Evolutionary conservation across 1,140 invertebrate genomes (phyloP), one percentile per base, ranked within the genome.

Genomic region (Ips nitidus): DNA sequence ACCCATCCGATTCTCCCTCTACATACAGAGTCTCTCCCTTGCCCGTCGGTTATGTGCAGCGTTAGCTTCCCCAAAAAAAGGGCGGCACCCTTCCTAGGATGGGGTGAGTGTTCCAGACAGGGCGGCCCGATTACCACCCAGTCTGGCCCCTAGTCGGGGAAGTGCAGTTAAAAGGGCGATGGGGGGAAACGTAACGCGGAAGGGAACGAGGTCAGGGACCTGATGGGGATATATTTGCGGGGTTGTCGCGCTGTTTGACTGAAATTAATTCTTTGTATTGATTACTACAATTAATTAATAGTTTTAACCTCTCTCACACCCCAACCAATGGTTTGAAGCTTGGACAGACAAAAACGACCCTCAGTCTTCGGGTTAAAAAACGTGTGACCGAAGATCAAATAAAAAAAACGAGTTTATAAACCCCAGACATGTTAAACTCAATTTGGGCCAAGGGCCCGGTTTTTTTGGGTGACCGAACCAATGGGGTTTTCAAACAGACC

Each of bases 191-290:
- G 43, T 22, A 64, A 64, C 62, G 50, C 62, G 47, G 62, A 64
- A 64, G 62, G 62, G 62, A 64, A 64, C 62, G 62, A 64, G 62
- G 62, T 64, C 62, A 64, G 62, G 62, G 62, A 64, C 62, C 62
- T 64, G 62, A 47, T 4, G n/a, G 22, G 22, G 22, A 22, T 22
- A 22, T 22, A 22, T 22, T 22, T 22, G 22, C 22, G 22, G 22
- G 40, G 40, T 41, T 59, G 40, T 59, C 40, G 39, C 45, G 5
- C n/a, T 47, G 45, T 47, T 6, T 47, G 45, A 47, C 45, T 5
- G 45, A n/a, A 47, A 47, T 47, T 47, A 22, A 22, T 22, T 22
- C 22, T 22, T 22, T 22, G 22, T 22, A 22, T 22, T 22, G 22
- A 22, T 22, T 22, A 22, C 22, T 22, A 22, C 22, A 22, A 22